phyloP scores from a whole-genome alignment of 1,140 invertebrate species.

The honey bee (Apis mellifera) region Amel_HAv3.1 CM009943.2:3800501-3801000 shows the following conservation, averaged over 20 bases:
- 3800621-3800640: constrained; percentile 42
- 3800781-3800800: neutral
- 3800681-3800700: constrained; percentile 21
- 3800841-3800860: neutral
- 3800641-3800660: constrained; percentile 24
- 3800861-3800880: neutral
- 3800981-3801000: too few relatives aligned
- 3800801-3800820: neutral
- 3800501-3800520: constrained; percentile 43
- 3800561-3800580: constrained; percentile 7
- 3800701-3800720: constrained; percentile 10
- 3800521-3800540: constrained; percentile 44
- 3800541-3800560: constrained; percentile 42
- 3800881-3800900: neutral
- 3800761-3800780: neutral
- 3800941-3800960: neutral
- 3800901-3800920: neutral
- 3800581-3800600: constrained; percentile 10
- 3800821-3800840: neutral
- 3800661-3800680: constrained; percentile 27
- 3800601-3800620: constrained; percentile 26
- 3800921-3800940: neutral
- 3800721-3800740: constrained; percentile 30
- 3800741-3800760: constrained; percentile 11
- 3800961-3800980: too few relatives aligned